phyloP scores from a whole-genome alignment of 2,888 invertebrate species.

The Phlogophora meticulosa region DNA sequence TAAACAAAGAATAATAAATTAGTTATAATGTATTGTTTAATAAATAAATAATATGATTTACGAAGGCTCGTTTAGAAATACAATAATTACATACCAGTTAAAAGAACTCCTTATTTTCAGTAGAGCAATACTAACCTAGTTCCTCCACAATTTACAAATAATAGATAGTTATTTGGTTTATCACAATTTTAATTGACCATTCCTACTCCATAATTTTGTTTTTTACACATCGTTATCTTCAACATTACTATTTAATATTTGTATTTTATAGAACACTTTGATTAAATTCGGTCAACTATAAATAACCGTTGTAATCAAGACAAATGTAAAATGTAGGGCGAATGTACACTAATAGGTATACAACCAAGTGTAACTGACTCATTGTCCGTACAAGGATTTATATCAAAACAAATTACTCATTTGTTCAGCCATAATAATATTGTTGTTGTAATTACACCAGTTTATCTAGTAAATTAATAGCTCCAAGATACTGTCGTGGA shows the following conservation, averaged over 20 bases:
- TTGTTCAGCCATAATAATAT: constrained; percentile 51
- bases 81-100: background rate
- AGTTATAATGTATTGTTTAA: constrained; percentile 42
- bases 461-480: constrained; percentile 64
- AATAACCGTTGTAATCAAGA: constrained; percentile 39
- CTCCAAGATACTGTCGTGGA: constrained; percentile 64
- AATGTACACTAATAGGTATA: constrained; percentile 19
- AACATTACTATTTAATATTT: constrained; percentile 12
- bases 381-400: constrained; percentile 50
- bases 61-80: background rate
- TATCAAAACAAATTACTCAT: constrained; percentile 63
- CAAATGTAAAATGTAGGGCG: constrained; percentile 52
- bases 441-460: constrained; percentile 59
- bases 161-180: background rate
- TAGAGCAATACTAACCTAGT: background rate
- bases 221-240: constrained; percentile 20
- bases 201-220: background rate
- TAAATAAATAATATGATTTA: constrained; percentile 41
- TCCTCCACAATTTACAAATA: background rate
- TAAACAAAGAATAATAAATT: constrained; percentile 37
- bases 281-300: constrained; percentile 51
- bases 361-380: constrained; percentile 49
- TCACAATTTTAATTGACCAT: background rate
- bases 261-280: background rate
- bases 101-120: background rate